Conservation (phyloP, 2,797 vertebrate genomes). For the Tokudaia muenninki region DNA sequence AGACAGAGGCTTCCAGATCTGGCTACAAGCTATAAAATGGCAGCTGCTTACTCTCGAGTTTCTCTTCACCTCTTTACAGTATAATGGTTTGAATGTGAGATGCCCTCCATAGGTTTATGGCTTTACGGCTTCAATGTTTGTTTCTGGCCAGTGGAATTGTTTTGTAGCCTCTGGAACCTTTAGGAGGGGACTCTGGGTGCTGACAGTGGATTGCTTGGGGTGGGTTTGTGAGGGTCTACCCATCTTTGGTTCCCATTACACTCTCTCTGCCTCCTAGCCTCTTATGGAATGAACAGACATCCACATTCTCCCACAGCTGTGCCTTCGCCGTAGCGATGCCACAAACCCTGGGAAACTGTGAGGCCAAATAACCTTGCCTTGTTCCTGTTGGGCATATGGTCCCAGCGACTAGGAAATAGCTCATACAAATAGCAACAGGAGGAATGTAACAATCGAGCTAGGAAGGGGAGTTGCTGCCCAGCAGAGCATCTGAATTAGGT, state of each 20-base stretch:
- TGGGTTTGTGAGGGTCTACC: not conserved
- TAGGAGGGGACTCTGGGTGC: not conserved
- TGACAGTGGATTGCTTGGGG: not conserved
- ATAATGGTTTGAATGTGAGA: not conserved
- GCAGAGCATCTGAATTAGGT: too few species aligned
- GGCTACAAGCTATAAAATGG: not conserved
- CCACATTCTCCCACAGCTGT: not conserved
- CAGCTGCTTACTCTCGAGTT: not conserved
- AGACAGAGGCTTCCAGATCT: not conserved
- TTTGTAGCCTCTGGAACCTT: not conserved
- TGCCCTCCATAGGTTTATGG: not conserved
- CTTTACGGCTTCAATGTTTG: not conserved
- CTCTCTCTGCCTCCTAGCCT: not conserved
- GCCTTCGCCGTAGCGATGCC: not conserved
- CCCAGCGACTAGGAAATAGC: not conserved
- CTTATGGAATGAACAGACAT: not conserved
- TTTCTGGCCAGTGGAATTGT: not conserved
- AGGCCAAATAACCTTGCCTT: not conserved
- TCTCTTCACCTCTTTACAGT: not conserved
- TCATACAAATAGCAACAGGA: not conserved
- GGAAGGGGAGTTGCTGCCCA: not conserved
- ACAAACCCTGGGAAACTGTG: not conserved
- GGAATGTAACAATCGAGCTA: not conserved
- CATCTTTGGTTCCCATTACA: not conserved
- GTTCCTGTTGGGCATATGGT: not conserved